phyloP scores from a whole-genome alignment of 23 tunicate genomes.

The Trididemnum miniatum region DNA sequence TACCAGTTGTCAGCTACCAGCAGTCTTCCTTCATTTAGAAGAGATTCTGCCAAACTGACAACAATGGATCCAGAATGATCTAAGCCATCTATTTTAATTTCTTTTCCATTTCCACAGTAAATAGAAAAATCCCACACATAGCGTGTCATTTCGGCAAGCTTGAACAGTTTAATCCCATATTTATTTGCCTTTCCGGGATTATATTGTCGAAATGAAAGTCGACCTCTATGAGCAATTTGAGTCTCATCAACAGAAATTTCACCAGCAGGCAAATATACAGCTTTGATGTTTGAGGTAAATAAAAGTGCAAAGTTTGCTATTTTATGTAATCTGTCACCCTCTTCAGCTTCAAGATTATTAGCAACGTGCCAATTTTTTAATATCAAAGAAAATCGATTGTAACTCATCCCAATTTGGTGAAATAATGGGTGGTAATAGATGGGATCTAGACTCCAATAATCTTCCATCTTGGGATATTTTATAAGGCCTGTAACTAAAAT shows the following conservation, averaged over 20 bases:
- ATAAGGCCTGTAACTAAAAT: conserved; percentile 26
- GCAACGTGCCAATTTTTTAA: conserved; percentile 29
- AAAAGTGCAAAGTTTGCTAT: conserved; percentile 5
- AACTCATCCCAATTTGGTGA: conserved; percentile 31
- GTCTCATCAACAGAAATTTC: conserved; percentile 24
- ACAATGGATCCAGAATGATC: conserved; percentile 14
- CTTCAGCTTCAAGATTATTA: conserved; percentile 25
- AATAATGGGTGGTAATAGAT: conserved; percentile 21
- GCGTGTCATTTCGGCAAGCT: conserved; percentile 32
- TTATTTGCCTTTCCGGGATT: conserved; percentile 32
- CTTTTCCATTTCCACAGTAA: conserved; percentile 25
- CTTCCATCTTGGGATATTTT: conserved; percentile 23
- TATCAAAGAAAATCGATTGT: conserved; percentile 20
- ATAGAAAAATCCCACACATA: conserved; percentile 25
- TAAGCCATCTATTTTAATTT: conserved; percentile 13
- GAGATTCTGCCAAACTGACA: conserved; percentile 32
- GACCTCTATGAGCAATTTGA: conserved; percentile 21
- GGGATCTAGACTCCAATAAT: conserved; percentile 22
- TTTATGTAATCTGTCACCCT: conserved; percentile 29
- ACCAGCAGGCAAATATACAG: conserved; percentile 25
- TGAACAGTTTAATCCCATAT: conserved; percentile 30
- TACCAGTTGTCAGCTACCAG: conserved; percentile 31
- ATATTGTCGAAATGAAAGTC: conserved; percentile 30
- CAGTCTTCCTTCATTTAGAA: conserved; percentile 24
- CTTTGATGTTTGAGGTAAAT: conserved; percentile 10